Evolutionary conservation across 37 sponge, comb jelly and placozoan genomes (phyloP).

Genomic region (Beroe forskalii): DNA sequence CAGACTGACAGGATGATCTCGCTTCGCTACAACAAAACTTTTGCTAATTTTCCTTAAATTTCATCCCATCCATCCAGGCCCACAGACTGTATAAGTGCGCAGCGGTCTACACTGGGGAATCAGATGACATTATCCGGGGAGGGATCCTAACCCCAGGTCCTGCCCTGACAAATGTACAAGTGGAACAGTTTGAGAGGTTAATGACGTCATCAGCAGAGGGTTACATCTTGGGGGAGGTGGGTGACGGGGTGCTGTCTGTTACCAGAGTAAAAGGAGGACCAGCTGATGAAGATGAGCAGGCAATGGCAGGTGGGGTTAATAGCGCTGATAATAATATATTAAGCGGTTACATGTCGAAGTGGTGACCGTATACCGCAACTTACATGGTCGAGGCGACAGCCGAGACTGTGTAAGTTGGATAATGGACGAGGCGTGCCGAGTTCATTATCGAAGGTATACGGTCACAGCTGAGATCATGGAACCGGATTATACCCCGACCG

Average conservation of each 20-base stretch:
- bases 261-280: not conserved
- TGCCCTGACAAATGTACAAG: constrained; percentile 1
- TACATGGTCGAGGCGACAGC: too few species aligned
- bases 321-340: too few species aligned
- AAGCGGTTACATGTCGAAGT: too few species aligned
- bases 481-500: too few species aligned
- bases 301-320: not conserved
- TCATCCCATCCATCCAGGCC: not conserved
- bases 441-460: too few species aligned
- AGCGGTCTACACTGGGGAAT: not conserved
- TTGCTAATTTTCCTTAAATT: too few species aligned
- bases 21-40: too few species aligned
- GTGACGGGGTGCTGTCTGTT: not conserved
- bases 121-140: not conserved
- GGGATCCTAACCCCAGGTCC: not conserved
- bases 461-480: too few species aligned
- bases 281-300: not conserved
- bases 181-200: not conserved
- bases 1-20: too few species aligned
- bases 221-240: not conserved
- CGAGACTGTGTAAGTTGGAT: too few species aligned
- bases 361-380: too few species aligned
- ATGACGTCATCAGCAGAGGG: not conserved
- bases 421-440: too few species aligned
- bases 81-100: constrained; percentile 59